These are phyloP conservation scores for Artemia franciscana DNA, from an alignment of 1,140 invertebrate genomes.

Conservation along the genomic window DNA sequence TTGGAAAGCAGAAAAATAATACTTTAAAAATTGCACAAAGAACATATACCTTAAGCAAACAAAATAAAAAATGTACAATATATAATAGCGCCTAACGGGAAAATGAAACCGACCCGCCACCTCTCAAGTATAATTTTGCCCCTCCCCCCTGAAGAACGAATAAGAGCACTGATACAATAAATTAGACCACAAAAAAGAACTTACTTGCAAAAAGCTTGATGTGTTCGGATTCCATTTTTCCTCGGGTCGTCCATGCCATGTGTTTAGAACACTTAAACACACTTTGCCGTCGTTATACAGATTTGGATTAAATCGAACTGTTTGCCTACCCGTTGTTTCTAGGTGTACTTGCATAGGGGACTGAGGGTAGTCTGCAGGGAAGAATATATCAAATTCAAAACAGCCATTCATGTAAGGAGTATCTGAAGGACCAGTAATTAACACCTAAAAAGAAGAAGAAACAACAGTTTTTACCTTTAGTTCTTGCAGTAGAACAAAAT, in stretches of 20 bases:
- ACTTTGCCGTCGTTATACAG: constrained; percentile 93
- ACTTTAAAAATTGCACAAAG: too few relatives aligned
- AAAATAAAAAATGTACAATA: too few relatives aligned
- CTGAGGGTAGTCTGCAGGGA: constrained; percentile 63
- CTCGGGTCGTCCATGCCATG: constrained; percentile 93
- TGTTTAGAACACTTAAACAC: constrained; percentile 82
- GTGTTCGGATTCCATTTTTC: constrained; percentile 96
- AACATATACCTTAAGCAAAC: too few relatives aligned
- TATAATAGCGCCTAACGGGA: too few relatives aligned
- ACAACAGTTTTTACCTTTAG: too few relatives aligned
- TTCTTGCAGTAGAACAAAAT: too few relatives aligned
- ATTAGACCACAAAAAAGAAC: too few relatives aligned
- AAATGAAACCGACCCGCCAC: too few relatives aligned
- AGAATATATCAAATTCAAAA: constrained; percentile 75
- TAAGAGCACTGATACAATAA: too few relatives aligned
- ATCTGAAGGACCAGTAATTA: constrained; percentile 73
- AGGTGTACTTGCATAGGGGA: constrained; percentile 52
- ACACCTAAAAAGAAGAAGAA: constrained; percentile 31
- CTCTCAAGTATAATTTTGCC: too few relatives aligned
- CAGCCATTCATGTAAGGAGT: constrained; percentile 74
- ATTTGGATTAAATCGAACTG: constrained; percentile 89
- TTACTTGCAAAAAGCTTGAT: constrained; percentile 77
- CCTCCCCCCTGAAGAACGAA: too few relatives aligned
- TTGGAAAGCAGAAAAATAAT: too few relatives aligned
- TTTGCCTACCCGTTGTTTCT: constrained; percentile 77